phyloP scores from a whole-genome alignment of 2,113 vertebrate genomes.

The Mirza zaza region DNA sequence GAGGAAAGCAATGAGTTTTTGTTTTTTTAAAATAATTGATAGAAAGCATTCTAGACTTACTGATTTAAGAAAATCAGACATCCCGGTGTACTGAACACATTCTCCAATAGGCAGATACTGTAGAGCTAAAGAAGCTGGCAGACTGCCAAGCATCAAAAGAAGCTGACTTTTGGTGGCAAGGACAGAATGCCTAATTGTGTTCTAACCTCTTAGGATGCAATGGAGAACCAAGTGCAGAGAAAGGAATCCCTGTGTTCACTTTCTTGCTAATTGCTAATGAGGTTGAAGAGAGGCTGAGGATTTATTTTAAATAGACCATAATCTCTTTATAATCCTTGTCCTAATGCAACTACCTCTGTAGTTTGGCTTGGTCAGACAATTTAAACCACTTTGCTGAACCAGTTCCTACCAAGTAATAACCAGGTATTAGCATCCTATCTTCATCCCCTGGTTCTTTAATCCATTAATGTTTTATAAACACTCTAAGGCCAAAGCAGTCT shows the following conservation, averaged over 20 bases:
- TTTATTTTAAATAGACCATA: constrained; percentile 72
- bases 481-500: constrained; percentile 29
- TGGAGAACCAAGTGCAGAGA: background rate
- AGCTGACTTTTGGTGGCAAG: background rate
- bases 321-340: constrained; percentile 72
- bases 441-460: constrained; percentile 36
- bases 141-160: background rate
- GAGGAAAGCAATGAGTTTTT: background rate
- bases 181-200: constrained; percentile 39
- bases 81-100: rapidly evolving
- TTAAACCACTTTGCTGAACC: constrained; percentile 52
- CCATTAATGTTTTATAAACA: constrained; percentile 58
- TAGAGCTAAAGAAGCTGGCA: background rate
- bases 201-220: background rate
- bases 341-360: constrained; percentile 33
- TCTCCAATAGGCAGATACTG: background rate
- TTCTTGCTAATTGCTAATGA: constrained; percentile 72
- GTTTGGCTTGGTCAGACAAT: constrained; percentile 13
- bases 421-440: constrained; percentile 54
- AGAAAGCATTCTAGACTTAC: background rate
- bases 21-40: background rate
- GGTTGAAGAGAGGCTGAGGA: constrained; percentile 42
- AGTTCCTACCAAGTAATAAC: constrained; percentile 53
- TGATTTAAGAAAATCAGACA: background rate
- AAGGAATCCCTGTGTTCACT: constrained; percentile 52